Evolutionary conservation across 2,888 invertebrate genomes (phyloP).

Genomic region (Leptogaster cylindrica): DNA sequence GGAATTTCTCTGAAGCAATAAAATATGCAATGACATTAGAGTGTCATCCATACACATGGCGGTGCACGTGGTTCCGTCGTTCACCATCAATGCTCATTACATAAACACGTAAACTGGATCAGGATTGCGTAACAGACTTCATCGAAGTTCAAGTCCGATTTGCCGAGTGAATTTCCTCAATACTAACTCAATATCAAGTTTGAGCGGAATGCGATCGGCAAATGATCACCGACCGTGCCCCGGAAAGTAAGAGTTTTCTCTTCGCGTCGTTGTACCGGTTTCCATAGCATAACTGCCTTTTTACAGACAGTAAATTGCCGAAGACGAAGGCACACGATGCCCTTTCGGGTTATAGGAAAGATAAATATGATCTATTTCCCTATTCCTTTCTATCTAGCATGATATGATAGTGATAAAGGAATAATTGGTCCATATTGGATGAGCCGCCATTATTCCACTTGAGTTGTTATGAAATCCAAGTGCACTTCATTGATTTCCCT

Average conservation of each 20-base stretch:
- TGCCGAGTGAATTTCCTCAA: neutral
- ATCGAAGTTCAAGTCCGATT: constrained; percentile 22
- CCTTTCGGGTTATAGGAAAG: too few relatives aligned
- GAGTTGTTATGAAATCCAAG: too few relatives aligned
- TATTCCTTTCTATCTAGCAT: too few relatives aligned
- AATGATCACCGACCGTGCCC: neutral
- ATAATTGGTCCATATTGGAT: too few relatives aligned
- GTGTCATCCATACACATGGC: neutral
- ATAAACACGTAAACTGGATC: constrained; percentile 9
- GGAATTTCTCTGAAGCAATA: neutral
- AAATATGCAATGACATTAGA: neutral
- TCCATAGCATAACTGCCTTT: neutral
- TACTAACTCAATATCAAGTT: constrained; percentile 11
- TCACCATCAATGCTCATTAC: neutral
- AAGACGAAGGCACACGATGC: neutral
- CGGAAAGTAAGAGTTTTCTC: constrained; percentile 10
- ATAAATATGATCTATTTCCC: too few relatives aligned
- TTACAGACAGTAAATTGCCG: neutral
- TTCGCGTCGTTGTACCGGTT: constrained; percentile 19
- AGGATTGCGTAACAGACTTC: neutral
- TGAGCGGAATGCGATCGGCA: constrained; percentile 22
- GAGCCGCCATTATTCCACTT: too few relatives aligned
- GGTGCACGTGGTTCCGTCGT: neutral
- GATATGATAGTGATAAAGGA: too few relatives aligned
- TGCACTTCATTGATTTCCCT: too few relatives aligned